Evolutionary conservation across 23 tunicate species (phyloP), one percentile per base, ranked within the genome.

Genomic region (Diplosoma virens): DNA sequence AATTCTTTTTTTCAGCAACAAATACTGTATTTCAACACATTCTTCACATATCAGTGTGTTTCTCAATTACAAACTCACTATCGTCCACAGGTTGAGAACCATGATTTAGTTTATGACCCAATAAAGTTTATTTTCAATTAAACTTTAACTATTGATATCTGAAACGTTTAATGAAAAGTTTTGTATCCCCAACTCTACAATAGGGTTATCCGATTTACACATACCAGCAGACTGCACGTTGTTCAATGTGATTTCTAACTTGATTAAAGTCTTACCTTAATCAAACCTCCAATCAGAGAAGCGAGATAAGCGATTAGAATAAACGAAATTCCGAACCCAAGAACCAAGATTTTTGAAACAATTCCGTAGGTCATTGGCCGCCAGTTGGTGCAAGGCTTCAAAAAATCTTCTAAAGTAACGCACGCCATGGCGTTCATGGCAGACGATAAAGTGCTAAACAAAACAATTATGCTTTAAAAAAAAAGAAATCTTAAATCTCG

Each of bases 341-440:
- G 46, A 17, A 85, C 92, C 30, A 92, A 60, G 48, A 85, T 27
- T 41, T 50, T 75, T 16, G 87, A 80, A 5, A 59, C 16, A 3
- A 58, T 76, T 1, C 79, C 76, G 87, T 92, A 92, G 9, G 84
- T 35, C 5, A 23, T 26, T 3, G 92, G 79, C 18, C 70, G 37
- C 90, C 87, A 92, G 22, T 81, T 73, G 0, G 93, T 80, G 37
- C 37, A 20, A n/a, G 97, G 97, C 32, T 64, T 78, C 0, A 92
- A 59, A 34, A 92, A 85, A 81, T 92, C 97, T 92, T 92, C 97
- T 35, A 92, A 55, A 3, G 84, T 63, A 26, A 92, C 97, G 48
- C 97, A 92, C 0, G 92, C 97, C 97, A 92, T 92, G 3, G 97
- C 97, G 67, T 92, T 92, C 59, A 92, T 92, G 14, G 93, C 97